These are phyloP conservation scores for Sarcophaga carnaria DNA, from an alignment of 2,888 invertebrate species.

Conservation along the genomic window DNA sequence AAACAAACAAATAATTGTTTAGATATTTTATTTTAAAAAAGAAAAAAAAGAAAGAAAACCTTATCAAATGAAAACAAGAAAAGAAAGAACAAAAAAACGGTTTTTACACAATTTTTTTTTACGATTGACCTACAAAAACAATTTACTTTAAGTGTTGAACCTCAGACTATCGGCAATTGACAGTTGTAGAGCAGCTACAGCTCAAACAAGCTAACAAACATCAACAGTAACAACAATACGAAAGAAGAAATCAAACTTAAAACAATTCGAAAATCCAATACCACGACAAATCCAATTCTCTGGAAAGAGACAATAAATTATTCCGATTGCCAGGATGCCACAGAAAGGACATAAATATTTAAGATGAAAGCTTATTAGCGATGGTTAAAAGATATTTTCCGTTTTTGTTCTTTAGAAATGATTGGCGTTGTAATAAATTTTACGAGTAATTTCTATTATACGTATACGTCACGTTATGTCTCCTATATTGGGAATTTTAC, in stretches of 20 bases:
- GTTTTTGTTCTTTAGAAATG: no score
- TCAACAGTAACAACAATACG: background rate
- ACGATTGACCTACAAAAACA: constrained; percentile 67
- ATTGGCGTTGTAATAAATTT: no score
- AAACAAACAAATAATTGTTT: constrained; percentile 35
- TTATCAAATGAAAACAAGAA: background rate
- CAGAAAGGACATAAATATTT: constrained; percentile 19
- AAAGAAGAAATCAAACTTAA: background rate
- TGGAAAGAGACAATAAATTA: constrained; percentile 37
- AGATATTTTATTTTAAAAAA: background rate
- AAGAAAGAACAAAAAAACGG: constrained; percentile 43
- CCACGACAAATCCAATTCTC: constrained; percentile 34
- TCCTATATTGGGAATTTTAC: no score
- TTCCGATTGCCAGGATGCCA: constrained; percentile 26
- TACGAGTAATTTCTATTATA: no score
- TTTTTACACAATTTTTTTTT: constrained; percentile 70
- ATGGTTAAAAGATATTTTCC: background rate
- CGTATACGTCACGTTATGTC: no score
- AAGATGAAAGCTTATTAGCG: background rate
- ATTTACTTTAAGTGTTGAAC: constrained; percentile 63
- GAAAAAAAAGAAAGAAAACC: background rate
- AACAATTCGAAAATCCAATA: constrained; percentile 37
- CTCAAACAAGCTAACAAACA: constrained; percentile 40
- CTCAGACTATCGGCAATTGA: constrained; percentile 39
- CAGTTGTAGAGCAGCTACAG: background rate